Conservation (phyloP, 2,888 invertebrate genomes). For the Caenorhabditis panamensis region DNA sequence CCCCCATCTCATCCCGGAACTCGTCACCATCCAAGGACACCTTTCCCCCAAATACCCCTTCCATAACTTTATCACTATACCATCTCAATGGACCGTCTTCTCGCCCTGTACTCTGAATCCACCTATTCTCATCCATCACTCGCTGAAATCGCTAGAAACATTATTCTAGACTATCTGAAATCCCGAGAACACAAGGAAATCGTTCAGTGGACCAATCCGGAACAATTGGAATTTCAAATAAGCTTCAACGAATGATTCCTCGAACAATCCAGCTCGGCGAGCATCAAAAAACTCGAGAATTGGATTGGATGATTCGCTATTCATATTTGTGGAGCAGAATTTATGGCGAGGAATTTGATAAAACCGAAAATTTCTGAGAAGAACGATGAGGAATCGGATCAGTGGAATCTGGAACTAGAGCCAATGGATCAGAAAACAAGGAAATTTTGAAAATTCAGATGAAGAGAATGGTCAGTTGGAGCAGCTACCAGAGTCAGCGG, state of each 20-base stretch:
- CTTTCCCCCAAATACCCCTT: neutral
- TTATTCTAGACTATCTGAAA: constrained; percentile 8
- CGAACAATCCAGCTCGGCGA: constrained; percentile 42
- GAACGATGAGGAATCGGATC: neutral
- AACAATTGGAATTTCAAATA: constrained; percentile 26
- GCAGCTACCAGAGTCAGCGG: no score
- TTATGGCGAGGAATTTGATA: constrained; percentile 27
- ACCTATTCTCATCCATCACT: neutral
- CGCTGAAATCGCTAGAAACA: constrained; percentile 15
- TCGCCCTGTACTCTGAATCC: constrained; percentile 7
- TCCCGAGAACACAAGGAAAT: neutral
- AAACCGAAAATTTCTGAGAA: constrained; percentile 3
- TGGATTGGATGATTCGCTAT: constrained; percentile 39
- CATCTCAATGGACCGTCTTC: constrained; percentile 20
- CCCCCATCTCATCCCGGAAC: no score
- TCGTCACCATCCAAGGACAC: constrained; percentile 8
- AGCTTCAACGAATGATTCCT: constrained; percentile 34
- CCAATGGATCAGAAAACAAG: no score
- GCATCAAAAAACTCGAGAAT: constrained; percentile 15
- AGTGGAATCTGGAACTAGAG: no score
- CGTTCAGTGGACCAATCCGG: constrained; percentile 23
- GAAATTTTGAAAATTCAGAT: neutral
- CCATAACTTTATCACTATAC: neutral
- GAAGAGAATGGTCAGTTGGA: no score
- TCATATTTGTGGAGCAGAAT: constrained; percentile 31